Conservation (phyloP, 2,113 vertebrate genomes). For the Herpetotheres cachinnans region DNA sequence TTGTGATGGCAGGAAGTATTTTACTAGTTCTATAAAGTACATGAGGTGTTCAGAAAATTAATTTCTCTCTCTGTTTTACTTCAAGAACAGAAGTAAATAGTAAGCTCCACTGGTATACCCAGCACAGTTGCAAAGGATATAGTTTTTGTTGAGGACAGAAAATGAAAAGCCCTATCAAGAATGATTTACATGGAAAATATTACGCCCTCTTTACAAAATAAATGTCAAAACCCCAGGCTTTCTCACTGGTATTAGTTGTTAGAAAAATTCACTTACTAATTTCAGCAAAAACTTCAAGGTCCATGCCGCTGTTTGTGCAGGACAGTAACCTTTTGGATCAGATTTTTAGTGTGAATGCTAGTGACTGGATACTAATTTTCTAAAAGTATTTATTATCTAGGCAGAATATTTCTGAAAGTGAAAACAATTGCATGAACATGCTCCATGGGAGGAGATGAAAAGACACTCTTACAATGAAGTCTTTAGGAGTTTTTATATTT, state of each 20-base stretch:
- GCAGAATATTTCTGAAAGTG: not conserved
- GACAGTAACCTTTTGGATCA: not conserved
- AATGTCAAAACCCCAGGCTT: not conserved
- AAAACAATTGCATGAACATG: not conserved
- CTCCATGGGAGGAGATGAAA: not conserved
- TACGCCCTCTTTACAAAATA: not conserved
- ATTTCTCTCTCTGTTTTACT: not conserved
- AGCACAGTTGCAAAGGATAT: not conserved
- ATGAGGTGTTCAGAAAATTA: not conserved
- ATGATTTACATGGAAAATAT: not conserved
- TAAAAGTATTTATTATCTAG: not conserved
- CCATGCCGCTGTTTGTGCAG: not conserved
- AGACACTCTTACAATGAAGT: not conserved
- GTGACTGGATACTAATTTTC: not conserved
- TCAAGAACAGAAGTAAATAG: not conserved
- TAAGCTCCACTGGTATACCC: not conserved
- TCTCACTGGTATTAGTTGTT: not conserved
- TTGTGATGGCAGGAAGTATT: not conserved
- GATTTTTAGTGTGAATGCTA: not conserved
- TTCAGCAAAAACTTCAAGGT: not conserved
- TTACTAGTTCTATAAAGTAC: not conserved
- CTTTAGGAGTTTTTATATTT: not conserved
- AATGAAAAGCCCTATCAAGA: not conserved
- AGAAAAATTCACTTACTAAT: not conserved
- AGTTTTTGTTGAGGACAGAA: not conserved